These are phyloP conservation scores for Papilio xuthus DNA, from an alignment of 1,140 invertebrate species.

Conservation along the genomic window DNA sequence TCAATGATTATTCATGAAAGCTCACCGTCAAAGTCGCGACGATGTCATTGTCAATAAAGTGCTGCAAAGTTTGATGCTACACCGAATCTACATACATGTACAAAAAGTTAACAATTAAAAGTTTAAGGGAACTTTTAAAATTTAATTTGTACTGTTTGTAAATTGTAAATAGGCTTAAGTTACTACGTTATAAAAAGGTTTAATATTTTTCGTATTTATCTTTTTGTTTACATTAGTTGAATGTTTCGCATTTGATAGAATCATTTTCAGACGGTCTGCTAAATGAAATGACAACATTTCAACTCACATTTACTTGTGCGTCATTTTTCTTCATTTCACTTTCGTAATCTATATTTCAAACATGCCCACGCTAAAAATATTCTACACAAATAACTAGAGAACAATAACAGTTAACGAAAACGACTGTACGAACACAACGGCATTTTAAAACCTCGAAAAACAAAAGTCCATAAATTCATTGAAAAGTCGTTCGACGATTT, in stretches of 20 bases:
- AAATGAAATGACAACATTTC: not conserved
- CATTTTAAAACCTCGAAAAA: constrained; percentile 24
- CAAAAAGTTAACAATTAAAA: constrained; percentile 6
- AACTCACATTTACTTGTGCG: not conserved
- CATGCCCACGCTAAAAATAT: not conserved
- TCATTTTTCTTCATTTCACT: not conserved
- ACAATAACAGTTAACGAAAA: constrained; percentile 1
- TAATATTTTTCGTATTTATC: not conserved
- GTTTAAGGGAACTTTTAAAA: not conserved
- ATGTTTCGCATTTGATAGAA: too few species aligned
- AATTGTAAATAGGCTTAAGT: not conserved
- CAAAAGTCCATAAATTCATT: constrained; percentile 17
- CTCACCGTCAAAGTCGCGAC: constrained; percentile 10
- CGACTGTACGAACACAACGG: constrained; percentile 6
- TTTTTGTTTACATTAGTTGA: too few species aligned
- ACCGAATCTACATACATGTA: not conserved
- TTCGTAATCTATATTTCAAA: not conserved
- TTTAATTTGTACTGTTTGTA: too few species aligned
- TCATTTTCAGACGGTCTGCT: not conserved
- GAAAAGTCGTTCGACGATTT: constrained; percentile 6
- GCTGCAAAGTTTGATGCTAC: not conserved
- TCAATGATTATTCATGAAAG: constrained; percentile 24
- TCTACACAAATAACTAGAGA: constrained; percentile 1
- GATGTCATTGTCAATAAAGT: constrained; percentile 22
- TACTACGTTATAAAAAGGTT: not conserved